Percentiles rank a stretch among this genome's conserved stretches.
Evolutionary conservation across 2,797 vertebrate species (phyloP).

Genomic region (Limosa lapponica): DNA sequence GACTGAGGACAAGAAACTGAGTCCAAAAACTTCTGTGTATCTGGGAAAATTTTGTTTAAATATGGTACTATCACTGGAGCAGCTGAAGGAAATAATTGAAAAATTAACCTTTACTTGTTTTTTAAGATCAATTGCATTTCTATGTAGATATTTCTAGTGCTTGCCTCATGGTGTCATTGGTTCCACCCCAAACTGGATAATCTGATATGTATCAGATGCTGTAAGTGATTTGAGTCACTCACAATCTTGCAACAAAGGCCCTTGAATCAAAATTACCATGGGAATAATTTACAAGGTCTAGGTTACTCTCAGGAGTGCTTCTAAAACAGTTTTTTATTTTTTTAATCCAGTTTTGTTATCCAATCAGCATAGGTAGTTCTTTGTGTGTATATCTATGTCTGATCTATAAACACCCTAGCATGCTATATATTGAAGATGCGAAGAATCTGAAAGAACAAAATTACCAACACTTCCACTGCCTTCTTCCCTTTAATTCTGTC

Average conservation of each 20-base stretch:
- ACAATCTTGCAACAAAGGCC: not conserved
- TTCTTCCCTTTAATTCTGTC: not conserved
- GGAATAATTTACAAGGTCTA: not conserved
- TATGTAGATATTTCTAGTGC: not conserved
- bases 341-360: not conserved
- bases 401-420: not conserved
- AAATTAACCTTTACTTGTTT: not conserved
- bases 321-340: not conserved
- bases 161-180: not conserved
- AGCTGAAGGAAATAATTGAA: not conserved
- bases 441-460: not conserved
- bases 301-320: not conserved
- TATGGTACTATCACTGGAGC: accelerated
- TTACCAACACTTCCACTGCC: not conserved
- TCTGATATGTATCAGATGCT: accelerated
- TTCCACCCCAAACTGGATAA: not conserved
- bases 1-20: not conserved
- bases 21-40: not conserved
- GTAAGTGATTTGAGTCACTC: not conserved
- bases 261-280: not conserved
- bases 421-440: not conserved
- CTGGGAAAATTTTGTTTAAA: not conserved
- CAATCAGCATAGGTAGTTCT: not conserved
- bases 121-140: not conserved
- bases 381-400: not conserved